Conservation (phyloP, 1,140 invertebrate genomes). For the Ceratosolen fusciceps region DNA sequence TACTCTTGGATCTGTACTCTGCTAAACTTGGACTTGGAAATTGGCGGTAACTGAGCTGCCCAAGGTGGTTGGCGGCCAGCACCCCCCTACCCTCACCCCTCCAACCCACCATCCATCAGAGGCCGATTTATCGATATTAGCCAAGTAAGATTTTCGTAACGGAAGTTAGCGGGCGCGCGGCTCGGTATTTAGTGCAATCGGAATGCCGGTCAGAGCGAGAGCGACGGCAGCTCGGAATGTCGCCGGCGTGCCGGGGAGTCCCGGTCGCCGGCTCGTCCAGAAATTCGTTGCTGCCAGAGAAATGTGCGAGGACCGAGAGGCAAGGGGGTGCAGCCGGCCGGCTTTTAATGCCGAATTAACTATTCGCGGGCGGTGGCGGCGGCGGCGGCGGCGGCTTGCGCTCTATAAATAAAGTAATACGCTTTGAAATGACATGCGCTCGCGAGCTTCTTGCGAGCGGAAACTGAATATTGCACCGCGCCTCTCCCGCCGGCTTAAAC, state of each 20-base stretch:
- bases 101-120: background rate
- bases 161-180: conserved; percentile 24
- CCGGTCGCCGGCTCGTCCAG: background rate
- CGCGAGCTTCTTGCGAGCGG: background rate
- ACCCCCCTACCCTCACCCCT: background rate
- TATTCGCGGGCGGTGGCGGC: conserved; percentile 2
- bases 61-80: no score
- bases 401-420: conserved; percentile 6
- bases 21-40: background rate
- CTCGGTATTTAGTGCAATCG: conserved; percentile 23
- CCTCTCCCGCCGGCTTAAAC: background rate
- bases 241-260: background rate
- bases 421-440: background rate
- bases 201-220: conserved; percentile 48
- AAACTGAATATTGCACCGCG: conserved; percentile 17
- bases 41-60: no score
- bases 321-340: background rate
- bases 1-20: no score
- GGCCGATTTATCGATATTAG: conserved; percentile 42
- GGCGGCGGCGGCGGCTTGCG: no score
- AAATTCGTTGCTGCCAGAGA: no score
- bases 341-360: conserved; percentile 17
- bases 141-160: conserved; percentile 55
- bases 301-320: background rate
- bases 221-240: background rate